Percentiles rank a stretch among this genome's conserved stretches.
Evolutionary conservation across 2,888 invertebrate species (phyloP).

Genomic region (Lamproptera curius): DNA sequence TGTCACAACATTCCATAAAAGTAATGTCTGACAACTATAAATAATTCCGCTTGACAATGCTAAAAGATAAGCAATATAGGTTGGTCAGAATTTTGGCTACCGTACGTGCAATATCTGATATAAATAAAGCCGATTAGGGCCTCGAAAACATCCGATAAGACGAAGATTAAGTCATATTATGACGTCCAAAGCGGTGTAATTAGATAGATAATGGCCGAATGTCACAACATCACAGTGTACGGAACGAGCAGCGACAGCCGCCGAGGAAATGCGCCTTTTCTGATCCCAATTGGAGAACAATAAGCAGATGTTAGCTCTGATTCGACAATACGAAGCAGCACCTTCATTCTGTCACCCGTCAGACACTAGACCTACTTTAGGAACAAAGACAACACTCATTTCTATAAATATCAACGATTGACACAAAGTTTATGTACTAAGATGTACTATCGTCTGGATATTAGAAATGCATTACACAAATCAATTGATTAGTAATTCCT

Average conservation of each 20-base stretch:
- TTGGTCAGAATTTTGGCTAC: slow-evolving; percentile 12
- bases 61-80: slow-evolving; percentile 11
- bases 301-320: not conserved
- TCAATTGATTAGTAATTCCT: too few relatives aligned
- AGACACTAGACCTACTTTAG: too few relatives aligned
- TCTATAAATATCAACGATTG: too few relatives aligned
- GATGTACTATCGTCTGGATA: too few relatives aligned
- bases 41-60: not conserved
- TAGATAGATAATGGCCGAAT: slow-evolving; percentile 18
- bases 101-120: slow-evolving; percentile 13
- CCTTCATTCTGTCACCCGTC: too few relatives aligned
- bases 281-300: not conserved
- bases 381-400: too few relatives aligned
- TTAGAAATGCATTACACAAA: too few relatives aligned
- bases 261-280: too few relatives aligned
- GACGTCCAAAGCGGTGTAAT: slow-evolving; percentile 20
- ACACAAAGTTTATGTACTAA: too few relatives aligned
- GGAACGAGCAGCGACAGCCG: not conserved
- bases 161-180: slow-evolving; percentile 29
- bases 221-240: slow-evolving; percentile 7
- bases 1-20: too few relatives aligned
- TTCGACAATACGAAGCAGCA: too few relatives aligned
- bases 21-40: slow-evolving; percentile 4
- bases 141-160: slow-evolving; percentile 23
- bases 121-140: slow-evolving; percentile 16